phyloP scores from a whole-genome alignment of 1,140 invertebrate genomes.

The Acyrthosiphon pisum region DNA sequence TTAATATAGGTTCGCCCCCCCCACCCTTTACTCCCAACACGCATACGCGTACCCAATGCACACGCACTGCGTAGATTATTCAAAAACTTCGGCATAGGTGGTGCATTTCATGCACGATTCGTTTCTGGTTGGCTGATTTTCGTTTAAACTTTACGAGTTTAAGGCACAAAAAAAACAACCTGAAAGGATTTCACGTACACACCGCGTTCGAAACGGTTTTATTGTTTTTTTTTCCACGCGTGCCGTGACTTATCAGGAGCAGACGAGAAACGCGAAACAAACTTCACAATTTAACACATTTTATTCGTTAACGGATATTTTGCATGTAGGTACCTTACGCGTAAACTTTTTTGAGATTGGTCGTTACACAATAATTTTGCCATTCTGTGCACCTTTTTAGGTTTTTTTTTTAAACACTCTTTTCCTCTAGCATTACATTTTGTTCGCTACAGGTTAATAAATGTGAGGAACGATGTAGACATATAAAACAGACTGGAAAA shows the following conservation, averaged over 20 bases:
- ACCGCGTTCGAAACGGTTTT: too few species aligned
- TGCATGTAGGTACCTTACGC: neutral
- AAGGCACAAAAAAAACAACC: neutral
- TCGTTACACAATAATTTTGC: neutral
- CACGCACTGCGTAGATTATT: neutral
- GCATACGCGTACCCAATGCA: neutral
- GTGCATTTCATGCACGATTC: neutral
- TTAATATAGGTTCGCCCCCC: neutral
- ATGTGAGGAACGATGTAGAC: neutral
- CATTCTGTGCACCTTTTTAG: neutral
- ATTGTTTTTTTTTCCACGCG: neutral
- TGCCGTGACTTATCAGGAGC: neutral
- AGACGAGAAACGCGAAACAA: neutral
- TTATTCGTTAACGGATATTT: neutral
- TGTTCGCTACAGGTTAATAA: neutral
- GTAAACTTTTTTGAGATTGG: neutral
- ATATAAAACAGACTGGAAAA: neutral
- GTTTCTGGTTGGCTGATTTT: neutral
- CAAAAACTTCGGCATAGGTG: neutral
- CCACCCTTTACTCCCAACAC: neutral
- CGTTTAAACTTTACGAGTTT: neutral
- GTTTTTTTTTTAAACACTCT: neutral
- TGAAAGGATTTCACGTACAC: neutral
- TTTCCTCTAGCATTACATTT: neutral
- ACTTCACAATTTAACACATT: neutral